phyloP scores from a whole-genome alignment of 2,888 invertebrate genomes.

The Bellardia bayeri region DNA sequence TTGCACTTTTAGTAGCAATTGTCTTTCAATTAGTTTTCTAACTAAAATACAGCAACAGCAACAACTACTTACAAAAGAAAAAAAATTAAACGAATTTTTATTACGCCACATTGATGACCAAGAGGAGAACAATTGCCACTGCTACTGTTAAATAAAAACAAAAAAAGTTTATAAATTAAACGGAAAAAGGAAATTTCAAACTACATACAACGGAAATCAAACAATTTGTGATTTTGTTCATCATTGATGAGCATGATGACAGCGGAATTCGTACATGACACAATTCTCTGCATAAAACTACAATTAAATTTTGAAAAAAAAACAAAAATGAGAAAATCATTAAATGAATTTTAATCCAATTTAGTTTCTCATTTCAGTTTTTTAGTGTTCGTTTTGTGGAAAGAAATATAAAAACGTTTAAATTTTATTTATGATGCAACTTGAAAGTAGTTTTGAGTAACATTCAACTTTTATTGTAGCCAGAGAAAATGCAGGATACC shows the following conservation, averaged over 20 bases:
- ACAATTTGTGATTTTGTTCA: slow-evolving; percentile 42
- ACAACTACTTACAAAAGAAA: slow-evolving; percentile 6
- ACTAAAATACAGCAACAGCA: slow-evolving; percentile 11
- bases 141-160: slow-evolving; percentile 3
- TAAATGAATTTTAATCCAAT: slow-evolving; percentile 6
- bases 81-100: not conserved
- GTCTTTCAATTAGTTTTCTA: slow-evolving; percentile 56
- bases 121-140: slow-evolving; percentile 32
- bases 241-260: not conserved
- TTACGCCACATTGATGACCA: slow-evolving; percentile 44
- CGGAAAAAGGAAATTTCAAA: slow-evolving; percentile 62
- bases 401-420: not conserved
- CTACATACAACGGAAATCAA: slow-evolving; percentile 56
- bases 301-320: not conserved
- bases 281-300: not conserved
- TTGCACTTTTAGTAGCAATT: slow-evolving; percentile 42
- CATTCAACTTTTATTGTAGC: not conserved
- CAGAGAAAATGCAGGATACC: not conserved
- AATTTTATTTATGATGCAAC: not conserved
- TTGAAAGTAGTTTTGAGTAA: slow-evolving; percentile 5
- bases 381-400: not conserved
- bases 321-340: not conserved
- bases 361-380: slow-evolving; percentile 3
- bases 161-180: slow-evolving; percentile 50
- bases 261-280: not conserved